These are phyloP conservation scores for Tetanocera ferruginea DNA, from an alignment of 2,888 invertebrate species.

Conservation along the genomic window DNA sequence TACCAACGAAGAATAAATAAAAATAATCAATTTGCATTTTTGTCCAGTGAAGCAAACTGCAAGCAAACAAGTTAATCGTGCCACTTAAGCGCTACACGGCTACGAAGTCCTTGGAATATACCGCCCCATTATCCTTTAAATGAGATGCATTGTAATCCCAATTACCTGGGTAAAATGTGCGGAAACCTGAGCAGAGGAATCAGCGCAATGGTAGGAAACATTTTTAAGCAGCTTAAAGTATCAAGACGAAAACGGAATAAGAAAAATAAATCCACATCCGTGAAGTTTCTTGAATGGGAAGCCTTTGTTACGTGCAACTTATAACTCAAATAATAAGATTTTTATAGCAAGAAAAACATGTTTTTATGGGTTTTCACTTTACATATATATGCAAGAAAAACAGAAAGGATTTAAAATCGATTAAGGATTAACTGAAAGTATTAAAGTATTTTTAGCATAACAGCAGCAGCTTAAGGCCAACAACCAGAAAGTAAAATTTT, in stretches of 20 bases:
- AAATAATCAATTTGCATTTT: slow-evolving; percentile 49
- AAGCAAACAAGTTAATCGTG: slow-evolving; percentile 49
- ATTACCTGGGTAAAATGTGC: not conserved
- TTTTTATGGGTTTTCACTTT: too few relatives aligned
- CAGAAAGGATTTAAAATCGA: not conserved
- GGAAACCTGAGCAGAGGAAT: not conserved
- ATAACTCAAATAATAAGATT: too few relatives aligned
- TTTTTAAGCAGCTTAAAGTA: slow-evolving; percentile 23
- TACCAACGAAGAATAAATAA: not conserved
- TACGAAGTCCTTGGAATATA: not conserved
- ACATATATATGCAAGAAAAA: not conserved
- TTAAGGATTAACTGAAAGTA: not conserved
- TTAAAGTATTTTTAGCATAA: not conserved
- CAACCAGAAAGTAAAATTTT: not conserved
- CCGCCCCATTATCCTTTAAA: slow-evolving; percentile 26
- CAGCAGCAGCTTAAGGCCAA: not conserved
- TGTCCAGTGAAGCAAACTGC: slow-evolving; percentile 47
- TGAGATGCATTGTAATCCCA: slow-evolving; percentile 14
- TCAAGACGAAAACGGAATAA: not conserved
- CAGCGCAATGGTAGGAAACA: slow-evolving; percentile 11
- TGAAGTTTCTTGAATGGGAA: not conserved
- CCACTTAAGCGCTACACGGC: not conserved
- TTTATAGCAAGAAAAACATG: too few relatives aligned
- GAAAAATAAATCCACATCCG: not conserved
- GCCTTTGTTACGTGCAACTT: too few relatives aligned